Evolutionary conservation across 2,888 invertebrate genomes (phyloP), one percentile per base, ranked within the genome.

Genomic region (Petrolisthes manimaculis): DNA sequence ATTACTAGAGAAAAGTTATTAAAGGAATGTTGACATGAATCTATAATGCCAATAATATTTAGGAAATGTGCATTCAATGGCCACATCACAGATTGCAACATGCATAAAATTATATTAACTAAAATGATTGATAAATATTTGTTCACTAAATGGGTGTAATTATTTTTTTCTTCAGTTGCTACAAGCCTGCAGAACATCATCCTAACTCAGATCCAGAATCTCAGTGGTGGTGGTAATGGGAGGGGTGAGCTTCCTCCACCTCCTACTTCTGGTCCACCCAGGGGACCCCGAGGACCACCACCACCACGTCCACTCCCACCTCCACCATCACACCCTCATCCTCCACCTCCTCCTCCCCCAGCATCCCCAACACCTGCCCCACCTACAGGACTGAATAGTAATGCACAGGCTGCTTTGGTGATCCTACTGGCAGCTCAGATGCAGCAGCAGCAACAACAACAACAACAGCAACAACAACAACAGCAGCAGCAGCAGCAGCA

Each of bases 151-250:
- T n/a, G 4, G 24, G 8, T 18, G 56, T 61, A 81, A 83, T 24
- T 24, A 21, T 74, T 88, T 80, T 86, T 61, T 75, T 92, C 87
- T 92, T 71, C 92, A 93, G 93, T 93, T 92, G 93, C 93, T 75
- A 93, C 93, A 91, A 93, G 93, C 91, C 92, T 93, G 53, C 93
- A 93, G 91, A 93, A 93, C 88, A 93, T 93, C 88, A 93, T 93
- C 88, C 91, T 93, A 89, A 92, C 93, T 88, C 93, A 93, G 91
- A 93, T 93, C 54, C 93, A 93, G 90, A 92, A 92, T 79, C 91
- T 93, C n/a, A 93, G 93, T 89, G 92, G 91, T 86, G 92, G 80
- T 55, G 54, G 56, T 14, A 93, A 93, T 89, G 92, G 91, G 82
- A 92, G 92, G 3, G 91, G 91, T 81, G 91, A 91, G 67, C 84